phyloP scores from a whole-genome alignment of 1,140 invertebrate species.

The Olivierus martensii region DNA sequence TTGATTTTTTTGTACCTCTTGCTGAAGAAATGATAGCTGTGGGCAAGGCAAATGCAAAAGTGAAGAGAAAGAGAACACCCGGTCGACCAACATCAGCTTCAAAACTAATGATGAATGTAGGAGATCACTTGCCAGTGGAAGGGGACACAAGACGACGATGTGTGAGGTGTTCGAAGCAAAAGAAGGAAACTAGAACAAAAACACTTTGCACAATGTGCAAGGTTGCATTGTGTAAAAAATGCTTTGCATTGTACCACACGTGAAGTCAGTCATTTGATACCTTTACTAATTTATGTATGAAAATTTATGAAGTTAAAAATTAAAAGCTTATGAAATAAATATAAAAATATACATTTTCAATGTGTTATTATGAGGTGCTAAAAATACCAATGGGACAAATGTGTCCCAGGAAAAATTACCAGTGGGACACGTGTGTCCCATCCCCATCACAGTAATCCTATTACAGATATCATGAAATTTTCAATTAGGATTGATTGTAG shows the following conservation, averaged over 20 bases:
- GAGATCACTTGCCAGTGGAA: constrained; percentile 15
- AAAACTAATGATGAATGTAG: constrained; percentile 16
- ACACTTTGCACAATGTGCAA: constrained; percentile 8
- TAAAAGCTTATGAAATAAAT: too few species aligned
- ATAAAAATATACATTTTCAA: too few species aligned
- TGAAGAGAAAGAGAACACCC: constrained; percentile 5
- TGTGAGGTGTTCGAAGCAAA: constrained; percentile 2
- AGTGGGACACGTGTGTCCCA: too few species aligned
- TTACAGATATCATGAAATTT: too few species aligned
- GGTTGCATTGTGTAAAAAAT: constrained; percentile 9
- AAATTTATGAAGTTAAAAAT: too few species aligned
- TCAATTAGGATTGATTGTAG: too few species aligned
- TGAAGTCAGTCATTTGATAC: too few species aligned
- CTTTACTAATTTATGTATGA: too few species aligned
- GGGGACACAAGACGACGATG: constrained; percentile 10
- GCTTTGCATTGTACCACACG: constrained; percentile 13
- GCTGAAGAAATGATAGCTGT: constrained; percentile 16
- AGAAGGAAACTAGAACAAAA: constrained; percentile 9
- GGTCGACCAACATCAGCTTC: constrained; percentile 15
- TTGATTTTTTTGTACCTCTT: constrained; percentile 14
- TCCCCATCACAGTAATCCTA: too few species aligned
- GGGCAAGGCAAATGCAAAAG: constrained; percentile 5
- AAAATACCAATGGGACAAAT: too few species aligned
- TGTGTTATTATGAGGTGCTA: too few species aligned
- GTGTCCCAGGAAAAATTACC: too few species aligned